Conservation (phyloP, 2,888 invertebrate genomes). For the Phalangium opilio region DNA sequence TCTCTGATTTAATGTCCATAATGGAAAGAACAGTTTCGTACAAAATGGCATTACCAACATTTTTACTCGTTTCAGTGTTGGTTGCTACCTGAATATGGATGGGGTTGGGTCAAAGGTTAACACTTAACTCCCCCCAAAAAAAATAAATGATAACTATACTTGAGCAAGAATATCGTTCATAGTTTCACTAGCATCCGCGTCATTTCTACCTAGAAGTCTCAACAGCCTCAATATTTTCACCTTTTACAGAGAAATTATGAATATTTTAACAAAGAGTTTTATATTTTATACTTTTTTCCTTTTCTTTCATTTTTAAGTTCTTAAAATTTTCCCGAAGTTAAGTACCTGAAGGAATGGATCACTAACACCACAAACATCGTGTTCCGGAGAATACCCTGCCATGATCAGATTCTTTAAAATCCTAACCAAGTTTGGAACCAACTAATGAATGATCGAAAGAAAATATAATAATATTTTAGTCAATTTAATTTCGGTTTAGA, state of each 20-base stretch:
- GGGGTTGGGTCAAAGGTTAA: slow-evolving; percentile 3
- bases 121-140: background rate
- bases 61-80: slow-evolving; percentile 98
- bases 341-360: slow-evolving; percentile 94
- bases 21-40: slow-evolving; percentile 99
- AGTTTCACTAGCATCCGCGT: slow-evolving; percentile 91
- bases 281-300: background rate
- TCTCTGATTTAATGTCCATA: slow-evolving; percentile 97
- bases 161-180: slow-evolving; percentile 99
- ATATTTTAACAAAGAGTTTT: background rate
- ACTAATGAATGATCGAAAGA: slow-evolving; percentile 41
- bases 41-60: slow-evolving; percentile 99
- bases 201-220: slow-evolving; percentile 86
- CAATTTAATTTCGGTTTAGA: too few relatives aligned
- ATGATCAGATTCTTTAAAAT: slow-evolving; percentile 95
- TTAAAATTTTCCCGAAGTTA: too few relatives aligned
- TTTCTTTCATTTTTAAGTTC: too few relatives aligned
- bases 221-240: slow-evolving; percentile 90
- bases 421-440: slow-evolving; percentile 94
- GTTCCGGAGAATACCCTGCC: slow-evolving; percentile 98
- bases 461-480: too few relatives aligned
- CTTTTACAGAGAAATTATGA: slow-evolving; percentile 35
- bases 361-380: slow-evolving; percentile 97
- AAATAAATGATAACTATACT: slow-evolving; percentile 32
- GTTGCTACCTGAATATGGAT: slow-evolving; percentile 55